phyloP scores from a whole-genome alignment of 1,140 invertebrate species.

The Manduca sexta region DNA sequence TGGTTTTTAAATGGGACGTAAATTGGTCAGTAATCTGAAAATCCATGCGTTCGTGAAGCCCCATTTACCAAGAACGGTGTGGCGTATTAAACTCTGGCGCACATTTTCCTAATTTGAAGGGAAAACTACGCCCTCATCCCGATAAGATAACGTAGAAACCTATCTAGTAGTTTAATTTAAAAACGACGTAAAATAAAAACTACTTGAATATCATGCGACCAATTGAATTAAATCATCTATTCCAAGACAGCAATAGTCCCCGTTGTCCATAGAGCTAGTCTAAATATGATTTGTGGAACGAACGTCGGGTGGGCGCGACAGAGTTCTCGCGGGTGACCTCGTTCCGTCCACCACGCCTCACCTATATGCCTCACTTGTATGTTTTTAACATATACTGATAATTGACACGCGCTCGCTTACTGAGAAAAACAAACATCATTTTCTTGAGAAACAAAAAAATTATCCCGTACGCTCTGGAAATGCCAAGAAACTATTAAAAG shows the following conservation, averaged over 20 bases:
- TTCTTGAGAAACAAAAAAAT: not conserved
- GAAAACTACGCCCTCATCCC: too few relatives aligned
- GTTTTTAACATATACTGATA: conserved; percentile 4
- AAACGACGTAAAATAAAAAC: too few relatives aligned
- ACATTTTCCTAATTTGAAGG: too few relatives aligned
- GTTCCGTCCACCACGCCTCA: conserved; percentile 18
- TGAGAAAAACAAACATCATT: conserved; percentile 1
- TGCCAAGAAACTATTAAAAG: not conserved
- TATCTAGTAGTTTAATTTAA: too few relatives aligned
- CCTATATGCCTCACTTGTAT: not conserved
- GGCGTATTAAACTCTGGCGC: too few relatives aligned
- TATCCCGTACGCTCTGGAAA: not conserved
- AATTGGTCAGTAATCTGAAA: too few relatives aligned
- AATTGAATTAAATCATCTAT: conserved; percentile 2
- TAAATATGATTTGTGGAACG: conserved; percentile 44
- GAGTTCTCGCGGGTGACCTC: conserved; percentile 23
- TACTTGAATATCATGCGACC: not conserved
- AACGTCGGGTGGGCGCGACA: conserved; percentile 27
- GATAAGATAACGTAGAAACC: too few relatives aligned
- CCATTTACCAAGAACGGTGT: too few relatives aligned
- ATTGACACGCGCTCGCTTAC: conserved; percentile 3
- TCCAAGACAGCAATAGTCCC: conserved; percentile 35
- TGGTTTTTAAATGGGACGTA: too few relatives aligned
- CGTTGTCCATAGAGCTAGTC: conserved; percentile 30
- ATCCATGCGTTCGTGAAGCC: too few relatives aligned